These are phyloP conservation scores for Drosophila navojoa DNA, from an alignment of 1,140 invertebrate species.

Conservation along the genomic window DNA sequence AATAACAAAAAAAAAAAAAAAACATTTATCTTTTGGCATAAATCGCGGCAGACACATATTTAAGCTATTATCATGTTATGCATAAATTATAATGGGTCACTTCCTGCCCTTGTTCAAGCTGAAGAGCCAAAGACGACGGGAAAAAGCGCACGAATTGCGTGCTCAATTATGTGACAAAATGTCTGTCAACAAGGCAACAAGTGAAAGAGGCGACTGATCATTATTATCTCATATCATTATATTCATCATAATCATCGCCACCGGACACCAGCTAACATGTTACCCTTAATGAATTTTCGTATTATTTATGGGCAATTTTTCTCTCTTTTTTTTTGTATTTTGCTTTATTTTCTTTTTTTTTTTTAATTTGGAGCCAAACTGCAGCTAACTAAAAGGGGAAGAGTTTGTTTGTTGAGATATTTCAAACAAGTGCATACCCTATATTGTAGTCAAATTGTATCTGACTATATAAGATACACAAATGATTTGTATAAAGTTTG, in stretches of 20 bases:
- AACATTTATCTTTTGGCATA: constrained; percentile 20
- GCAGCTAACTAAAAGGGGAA: constrained; percentile 9
- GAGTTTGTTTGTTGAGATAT: neutral
- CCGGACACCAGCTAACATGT: constrained; percentile 49
- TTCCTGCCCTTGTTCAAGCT: constrained; percentile 60
- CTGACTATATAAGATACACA: no score
- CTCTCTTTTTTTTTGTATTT: neutral
- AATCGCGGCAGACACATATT: constrained; percentile 35
- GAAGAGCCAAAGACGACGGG: neutral
- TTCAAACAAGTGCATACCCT: neutral
- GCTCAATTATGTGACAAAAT: constrained; percentile 80
- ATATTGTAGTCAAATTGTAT: no score
- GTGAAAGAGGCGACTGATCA: constrained; percentile 60
- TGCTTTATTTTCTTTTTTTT: no score
- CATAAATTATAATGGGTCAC: constrained; percentile 66
- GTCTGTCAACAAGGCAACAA: constrained; percentile 70
- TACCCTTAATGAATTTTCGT: constrained; percentile 73
- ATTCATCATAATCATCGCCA: constrained; percentile 19
- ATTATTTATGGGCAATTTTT: constrained; percentile 60
- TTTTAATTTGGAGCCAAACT: constrained; percentile 22
- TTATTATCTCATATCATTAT: constrained; percentile 43
- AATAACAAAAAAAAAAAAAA: constrained; percentile 7
- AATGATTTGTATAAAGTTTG: no score
- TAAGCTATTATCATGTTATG: constrained; percentile 65
- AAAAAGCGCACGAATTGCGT: constrained; percentile 56